Evolutionary conservation across 2,888 invertebrate species (phyloP).

Genomic region (Melanargia galathea): DNA sequence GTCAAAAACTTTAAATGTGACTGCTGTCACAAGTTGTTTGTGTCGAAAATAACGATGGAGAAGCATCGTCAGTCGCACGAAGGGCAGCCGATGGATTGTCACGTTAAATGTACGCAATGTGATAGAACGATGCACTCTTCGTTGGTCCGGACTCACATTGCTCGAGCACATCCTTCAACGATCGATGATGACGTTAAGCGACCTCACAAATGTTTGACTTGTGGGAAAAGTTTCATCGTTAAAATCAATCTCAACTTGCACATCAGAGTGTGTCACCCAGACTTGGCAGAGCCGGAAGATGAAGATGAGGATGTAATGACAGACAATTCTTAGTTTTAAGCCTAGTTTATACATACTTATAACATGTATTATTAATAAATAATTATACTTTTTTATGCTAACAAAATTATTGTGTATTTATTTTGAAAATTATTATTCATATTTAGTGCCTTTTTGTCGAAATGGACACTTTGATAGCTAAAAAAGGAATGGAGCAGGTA

Average conservation of each 20-base stretch:
- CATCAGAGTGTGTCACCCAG: slow-evolving; percentile 75
- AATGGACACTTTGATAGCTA: neutral
- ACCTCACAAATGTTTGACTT: slow-evolving; percentile 73
- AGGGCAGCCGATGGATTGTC: slow-evolving; percentile 73
- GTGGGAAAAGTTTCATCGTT: slow-evolving; percentile 76
- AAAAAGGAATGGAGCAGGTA: too few species aligned
- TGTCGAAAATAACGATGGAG: slow-evolving; percentile 77
- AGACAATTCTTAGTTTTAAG: slow-evolving; percentile 67
- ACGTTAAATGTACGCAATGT: slow-evolving; percentile 74
- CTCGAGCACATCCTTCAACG: slow-evolving; percentile 65
- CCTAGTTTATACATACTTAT: slow-evolving; percentile 41
- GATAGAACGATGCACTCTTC: slow-evolving; percentile 75
- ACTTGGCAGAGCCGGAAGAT: slow-evolving; percentile 72
- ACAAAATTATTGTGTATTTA: slow-evolving; percentile 42
- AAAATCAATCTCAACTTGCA: slow-evolving; percentile 76
- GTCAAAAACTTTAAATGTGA: slow-evolving; percentile 79
- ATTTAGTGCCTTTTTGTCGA: too few species aligned
- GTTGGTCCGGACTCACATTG: slow-evolving; percentile 66
- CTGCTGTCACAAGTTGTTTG: slow-evolving; percentile 72
- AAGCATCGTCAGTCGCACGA: slow-evolving; percentile 73
- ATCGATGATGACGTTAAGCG: slow-evolving; percentile 73
- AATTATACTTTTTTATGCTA: slow-evolving; percentile 73
- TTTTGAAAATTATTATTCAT: slow-evolving; percentile 22
- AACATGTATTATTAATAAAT: slow-evolving; percentile 57
- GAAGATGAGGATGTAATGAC: slow-evolving; percentile 78